Conservation (phyloP, 1,140 invertebrate species). For the Sinella curviseta region DNA sequence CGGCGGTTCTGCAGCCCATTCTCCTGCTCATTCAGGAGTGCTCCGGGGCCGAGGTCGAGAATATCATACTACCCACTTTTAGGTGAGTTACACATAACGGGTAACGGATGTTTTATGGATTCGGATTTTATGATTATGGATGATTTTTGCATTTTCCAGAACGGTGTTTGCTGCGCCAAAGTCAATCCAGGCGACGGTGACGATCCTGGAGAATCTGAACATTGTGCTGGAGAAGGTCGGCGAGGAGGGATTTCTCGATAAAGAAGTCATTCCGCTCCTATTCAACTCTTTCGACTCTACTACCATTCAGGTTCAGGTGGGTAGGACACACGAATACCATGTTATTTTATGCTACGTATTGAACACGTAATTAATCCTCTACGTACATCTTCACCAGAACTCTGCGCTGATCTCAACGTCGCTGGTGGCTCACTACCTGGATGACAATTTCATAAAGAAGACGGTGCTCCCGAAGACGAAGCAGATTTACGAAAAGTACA, state of each 20-base stretch:
- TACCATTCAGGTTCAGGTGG: constrained; percentile 89
- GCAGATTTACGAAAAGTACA: constrained; percentile 81
- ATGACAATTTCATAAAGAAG: constrained; percentile 76
- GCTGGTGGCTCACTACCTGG: constrained; percentile 77
- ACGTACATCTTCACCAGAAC: constrained; percentile 62
- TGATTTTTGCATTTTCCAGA: constrained; percentile 55
- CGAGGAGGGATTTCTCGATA: constrained; percentile 70
- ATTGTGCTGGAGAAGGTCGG: constrained; percentile 85
- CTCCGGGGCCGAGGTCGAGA: constrained; percentile 77
- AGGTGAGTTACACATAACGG: constrained; percentile 58
- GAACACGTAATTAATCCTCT: no score
- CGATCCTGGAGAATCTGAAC: constrained; percentile 86
- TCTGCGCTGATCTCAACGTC: constrained; percentile 86
- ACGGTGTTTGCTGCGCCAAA: constrained; percentile 78
- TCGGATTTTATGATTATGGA: neutral
- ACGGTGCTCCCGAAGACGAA: constrained; percentile 86
- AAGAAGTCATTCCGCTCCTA: constrained; percentile 82
- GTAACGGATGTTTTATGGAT: neutral
- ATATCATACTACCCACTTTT: constrained; percentile 77
- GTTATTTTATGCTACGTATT: no score
- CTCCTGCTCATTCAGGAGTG: constrained; percentile 83
- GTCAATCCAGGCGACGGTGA: constrained; percentile 86
- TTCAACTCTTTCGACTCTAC: constrained; percentile 86
- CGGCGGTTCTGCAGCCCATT: constrained; percentile 83
- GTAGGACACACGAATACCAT: constrained; percentile 34